Conservation (phyloP, 2,888 invertebrate species). For the Athalia circularis region DNA sequence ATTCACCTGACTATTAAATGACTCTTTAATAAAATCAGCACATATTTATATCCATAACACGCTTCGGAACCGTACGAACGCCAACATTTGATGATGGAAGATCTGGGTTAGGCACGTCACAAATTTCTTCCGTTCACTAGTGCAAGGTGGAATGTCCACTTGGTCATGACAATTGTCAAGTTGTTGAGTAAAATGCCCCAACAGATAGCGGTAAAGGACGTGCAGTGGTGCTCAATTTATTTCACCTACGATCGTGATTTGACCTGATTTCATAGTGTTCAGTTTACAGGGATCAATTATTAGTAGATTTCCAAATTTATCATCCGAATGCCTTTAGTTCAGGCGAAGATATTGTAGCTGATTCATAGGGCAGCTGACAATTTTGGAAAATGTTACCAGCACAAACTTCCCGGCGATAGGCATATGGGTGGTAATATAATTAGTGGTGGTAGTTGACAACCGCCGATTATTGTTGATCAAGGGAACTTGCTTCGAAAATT, state of each 20-base stretch:
- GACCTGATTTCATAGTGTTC: not conserved
- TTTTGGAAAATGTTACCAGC: too few relatives aligned
- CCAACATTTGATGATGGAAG: conserved; percentile 51
- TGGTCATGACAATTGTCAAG: conserved; percentile 34
- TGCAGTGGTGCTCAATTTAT: not conserved
- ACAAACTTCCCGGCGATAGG: too few relatives aligned
- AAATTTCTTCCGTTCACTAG: conserved; percentile 57
- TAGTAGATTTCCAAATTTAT: too few relatives aligned
- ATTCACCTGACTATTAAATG: conserved; percentile 14
- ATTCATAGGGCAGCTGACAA: too few relatives aligned
- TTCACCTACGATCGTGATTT: not conserved
- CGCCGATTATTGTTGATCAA: not conserved
- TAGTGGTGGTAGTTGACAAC: conserved; percentile 18
- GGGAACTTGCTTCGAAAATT: conserved; percentile 1
- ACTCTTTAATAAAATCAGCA: conserved; percentile 17
- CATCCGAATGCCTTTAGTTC: too few relatives aligned
- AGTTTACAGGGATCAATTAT: too few relatives aligned
- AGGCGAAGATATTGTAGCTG: too few relatives aligned
- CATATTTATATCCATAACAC: conserved; percentile 30
- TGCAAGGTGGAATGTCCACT: conserved; percentile 21
- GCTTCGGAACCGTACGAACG: conserved; percentile 50
- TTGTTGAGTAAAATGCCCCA: conserved; percentile 16
- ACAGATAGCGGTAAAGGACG: conserved; percentile 19
- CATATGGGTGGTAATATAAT: too few relatives aligned
- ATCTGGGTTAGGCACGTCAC: conserved; percentile 68